These are phyloP conservation scores for Oegoconia quadripuncta DNA, from an alignment of 2,888 invertebrate species.

Conservation along the genomic window DNA sequence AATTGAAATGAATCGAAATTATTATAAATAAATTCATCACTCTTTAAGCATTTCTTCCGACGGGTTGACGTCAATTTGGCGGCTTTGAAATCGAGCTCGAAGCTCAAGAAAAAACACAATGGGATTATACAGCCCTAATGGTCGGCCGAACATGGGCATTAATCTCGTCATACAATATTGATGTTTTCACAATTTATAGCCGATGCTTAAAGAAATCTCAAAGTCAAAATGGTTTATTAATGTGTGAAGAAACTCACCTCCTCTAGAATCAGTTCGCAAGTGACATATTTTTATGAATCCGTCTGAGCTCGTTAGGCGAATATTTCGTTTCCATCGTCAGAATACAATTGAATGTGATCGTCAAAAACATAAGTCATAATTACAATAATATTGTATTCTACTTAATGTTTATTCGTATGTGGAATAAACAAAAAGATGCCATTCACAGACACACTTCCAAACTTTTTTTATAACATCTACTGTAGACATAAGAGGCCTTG, in stretches of 20 bases:
- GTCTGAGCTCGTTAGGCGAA: slow-evolving; percentile 64
- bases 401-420: slow-evolving; percentile 37
- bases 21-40: slow-evolving; percentile 56
- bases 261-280: slow-evolving; percentile 41
- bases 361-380: slow-evolving; percentile 69
- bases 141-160: slow-evolving; percentile 75
- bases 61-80: slow-evolving; percentile 58
- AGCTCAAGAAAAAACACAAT: slow-evolving; percentile 67
- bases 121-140: slow-evolving; percentile 73
- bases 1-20: slow-evolving; percentile 16
- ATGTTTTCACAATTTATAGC: slow-evolving; percentile 73
- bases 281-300: slow-evolving; percentile 68
- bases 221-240: slow-evolving; percentile 74
- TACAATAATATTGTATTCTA: slow-evolving; percentile 51
- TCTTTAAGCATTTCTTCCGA: slow-evolving; percentile 52
- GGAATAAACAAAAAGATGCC: slow-evolving; percentile 38
- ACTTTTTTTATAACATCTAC: slow-evolving; percentile 37
- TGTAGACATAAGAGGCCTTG: slow-evolving; percentile 45
- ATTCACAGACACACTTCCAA: slow-evolving; percentile 38
- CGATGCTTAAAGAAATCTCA: slow-evolving; percentile 58
- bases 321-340: slow-evolving; percentile 57
- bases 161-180: slow-evolving; percentile 76
- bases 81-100: slow-evolving; percentile 52
- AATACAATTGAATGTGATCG: slow-evolving; percentile 75
- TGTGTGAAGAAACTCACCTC: slow-evolving; percentile 76